These are phyloP conservation scores for Labeo calbasu DNA, from an alignment of 2,797 vertebrate genomes.

Conservation along the genomic window DNA sequence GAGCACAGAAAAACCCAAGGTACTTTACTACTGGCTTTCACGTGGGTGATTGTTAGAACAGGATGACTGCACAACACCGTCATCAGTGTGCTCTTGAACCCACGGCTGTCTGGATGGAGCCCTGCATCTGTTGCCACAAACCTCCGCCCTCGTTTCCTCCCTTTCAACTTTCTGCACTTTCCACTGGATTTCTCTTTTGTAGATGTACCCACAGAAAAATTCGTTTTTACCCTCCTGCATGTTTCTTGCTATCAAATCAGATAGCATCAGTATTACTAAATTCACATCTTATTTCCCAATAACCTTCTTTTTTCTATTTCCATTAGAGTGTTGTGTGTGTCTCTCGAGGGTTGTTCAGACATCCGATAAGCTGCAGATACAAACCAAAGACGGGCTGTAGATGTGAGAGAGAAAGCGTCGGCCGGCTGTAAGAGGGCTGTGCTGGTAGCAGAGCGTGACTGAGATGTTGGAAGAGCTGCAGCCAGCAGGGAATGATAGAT, in stretches of 20 bases:
- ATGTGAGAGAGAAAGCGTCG: slow-evolving; percentile 34
- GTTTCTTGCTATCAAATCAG: neutral
- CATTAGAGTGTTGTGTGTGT: slow-evolving; percentile 7
- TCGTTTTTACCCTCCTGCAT: neutral
- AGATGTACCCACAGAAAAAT: slow-evolving; percentile 1
- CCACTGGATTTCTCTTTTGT: slow-evolving; percentile 18
- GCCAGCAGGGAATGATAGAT: slow-evolving; percentile 47
- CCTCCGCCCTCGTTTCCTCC: slow-evolving; percentile 31
- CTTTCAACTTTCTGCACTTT: slow-evolving; percentile 37
- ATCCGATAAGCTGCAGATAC: slow-evolving; percentile 49
- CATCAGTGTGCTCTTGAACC: slow-evolving; percentile 29
- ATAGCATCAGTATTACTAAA: neutral
- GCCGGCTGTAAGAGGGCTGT: slow-evolving; percentile 9
- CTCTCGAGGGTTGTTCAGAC: slow-evolving; percentile 45
- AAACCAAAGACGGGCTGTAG: slow-evolving; percentile 33
- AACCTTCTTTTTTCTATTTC: slow-evolving; percentile 12
- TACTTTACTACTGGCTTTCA: neutral
- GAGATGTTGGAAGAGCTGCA: slow-evolving; percentile 47
- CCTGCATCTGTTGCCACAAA: slow-evolving; percentile 15
- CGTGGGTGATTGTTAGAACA: slow-evolving; percentile 12
- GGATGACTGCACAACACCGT: neutral
- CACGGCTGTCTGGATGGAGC: slow-evolving; percentile 12
- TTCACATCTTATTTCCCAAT: neutral
- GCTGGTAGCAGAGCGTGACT: slow-evolving; percentile 38
- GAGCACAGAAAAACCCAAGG: neutral